A percentile compares a stretch with the other conserved stretches of the same genome.
These are phyloP conservation scores for Agrypnus murinus DNA, from an alignment of 2,888 invertebrate genomes.

Conservation along the genomic window DNA sequence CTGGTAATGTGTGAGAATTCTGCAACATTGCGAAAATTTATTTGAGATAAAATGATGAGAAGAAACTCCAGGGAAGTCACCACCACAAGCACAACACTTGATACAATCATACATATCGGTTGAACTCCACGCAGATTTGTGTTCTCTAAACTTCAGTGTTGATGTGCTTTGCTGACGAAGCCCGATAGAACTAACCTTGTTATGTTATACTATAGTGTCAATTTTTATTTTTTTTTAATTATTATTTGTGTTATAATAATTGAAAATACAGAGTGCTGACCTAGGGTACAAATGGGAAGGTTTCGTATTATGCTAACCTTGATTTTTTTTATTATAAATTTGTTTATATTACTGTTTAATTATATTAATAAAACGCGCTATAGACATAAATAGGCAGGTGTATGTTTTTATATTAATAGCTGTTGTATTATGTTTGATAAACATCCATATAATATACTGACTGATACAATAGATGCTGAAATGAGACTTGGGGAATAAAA, in stretches of 20 bases:
- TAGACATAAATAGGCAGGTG: no score
- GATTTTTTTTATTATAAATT: constrained; percentile 15
- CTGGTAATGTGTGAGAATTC: constrained; percentile 34
- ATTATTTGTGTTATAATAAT: constrained; percentile 56
- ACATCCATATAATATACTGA: no score
- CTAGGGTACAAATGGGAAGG: constrained; percentile 45
- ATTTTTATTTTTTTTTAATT: constrained; percentile 5
- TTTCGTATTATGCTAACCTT: constrained; percentile 36
- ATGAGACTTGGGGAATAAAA: no score
- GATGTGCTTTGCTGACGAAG: constrained; percentile 46
- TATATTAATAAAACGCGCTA: no score
- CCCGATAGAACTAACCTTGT: constrained; percentile 48
- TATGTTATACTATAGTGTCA: constrained; percentile 33
- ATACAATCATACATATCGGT: no score
- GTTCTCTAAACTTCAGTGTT: background rate
- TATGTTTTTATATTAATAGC: no score
- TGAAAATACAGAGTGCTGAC: constrained; percentile 53
- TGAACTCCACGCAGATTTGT: no score
- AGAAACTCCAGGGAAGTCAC: no score
- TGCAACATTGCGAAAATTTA: constrained; percentile 29
- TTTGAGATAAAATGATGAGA: background rate
- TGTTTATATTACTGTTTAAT: constrained; percentile 20
- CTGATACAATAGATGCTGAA: no score
- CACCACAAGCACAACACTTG: no score
- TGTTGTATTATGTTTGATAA: no score